Conservation (phyloP, 1,140 invertebrate genomes). For the Polypedilum pembai region DNA sequence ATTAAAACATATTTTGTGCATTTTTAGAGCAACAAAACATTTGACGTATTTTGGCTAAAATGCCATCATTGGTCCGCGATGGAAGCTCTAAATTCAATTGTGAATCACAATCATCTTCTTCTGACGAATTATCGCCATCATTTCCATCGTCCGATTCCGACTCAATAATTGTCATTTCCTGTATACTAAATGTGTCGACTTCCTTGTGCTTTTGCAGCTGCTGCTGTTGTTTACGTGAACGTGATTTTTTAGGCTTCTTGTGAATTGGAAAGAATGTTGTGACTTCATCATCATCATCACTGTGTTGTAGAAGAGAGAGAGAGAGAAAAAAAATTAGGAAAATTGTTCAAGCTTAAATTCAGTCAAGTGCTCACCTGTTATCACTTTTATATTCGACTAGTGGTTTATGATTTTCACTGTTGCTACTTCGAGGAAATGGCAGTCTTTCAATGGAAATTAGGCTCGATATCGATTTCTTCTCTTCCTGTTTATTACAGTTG, state of each 20-base stretch:
- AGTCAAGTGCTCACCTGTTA: constrained; percentile 31
- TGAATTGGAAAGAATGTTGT: constrained; percentile 40
- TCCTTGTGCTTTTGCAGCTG: constrained; percentile 33
- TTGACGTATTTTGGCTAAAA: not conserved
- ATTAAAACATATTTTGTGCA: constrained; percentile 13
- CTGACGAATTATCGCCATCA: constrained; percentile 35
- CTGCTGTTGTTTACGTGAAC: not conserved
- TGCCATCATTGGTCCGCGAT: not conserved
- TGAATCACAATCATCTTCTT: constrained; percentile 16
- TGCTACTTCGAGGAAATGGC: constrained; percentile 36
- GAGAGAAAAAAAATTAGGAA: not conserved
- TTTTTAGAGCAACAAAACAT: not conserved
- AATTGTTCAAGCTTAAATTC: not conserved
- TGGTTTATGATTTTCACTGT: constrained; percentile 31
- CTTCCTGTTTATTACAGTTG: constrained; percentile 33
- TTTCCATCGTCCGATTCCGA: constrained; percentile 39
- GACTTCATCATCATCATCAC: constrained; percentile 41
- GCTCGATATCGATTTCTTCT: constrained; percentile 38
- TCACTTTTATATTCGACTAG: constrained; percentile 42
- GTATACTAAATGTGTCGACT: constrained; percentile 43
- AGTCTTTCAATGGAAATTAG: constrained; percentile 42
- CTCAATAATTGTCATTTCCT: constrained; percentile 42
- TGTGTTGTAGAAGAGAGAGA: too few relatives aligned
- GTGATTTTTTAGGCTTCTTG: constrained; percentile 36
- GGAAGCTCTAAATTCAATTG: constrained; percentile 21